Conservation (phyloP, 2,113 vertebrate species). For the Heterotis niloticus region DNA sequence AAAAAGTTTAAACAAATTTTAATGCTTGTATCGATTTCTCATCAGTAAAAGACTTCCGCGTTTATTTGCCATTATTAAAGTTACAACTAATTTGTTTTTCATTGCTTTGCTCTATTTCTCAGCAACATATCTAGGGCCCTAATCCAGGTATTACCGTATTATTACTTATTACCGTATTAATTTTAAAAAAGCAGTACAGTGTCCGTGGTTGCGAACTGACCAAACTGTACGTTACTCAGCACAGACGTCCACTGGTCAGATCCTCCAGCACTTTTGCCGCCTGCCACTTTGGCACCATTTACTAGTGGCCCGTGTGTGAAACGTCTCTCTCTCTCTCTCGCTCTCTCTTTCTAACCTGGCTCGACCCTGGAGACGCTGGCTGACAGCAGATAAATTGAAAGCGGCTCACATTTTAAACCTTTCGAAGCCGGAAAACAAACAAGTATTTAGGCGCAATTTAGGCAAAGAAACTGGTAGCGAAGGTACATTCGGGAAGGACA, state of each 20-base stretch:
- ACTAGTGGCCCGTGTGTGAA: slow-evolving; percentile 55
- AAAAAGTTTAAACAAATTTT: no score
- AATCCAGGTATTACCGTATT: no score
- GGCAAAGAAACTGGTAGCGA: slow-evolving; percentile 43
- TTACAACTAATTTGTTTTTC: background rate
- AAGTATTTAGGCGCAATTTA: slow-evolving; percentile 49
- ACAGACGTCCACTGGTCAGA: background rate
- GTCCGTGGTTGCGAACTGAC: background rate
- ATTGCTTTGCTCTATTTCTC: background rate
- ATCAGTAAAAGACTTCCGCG: no score
- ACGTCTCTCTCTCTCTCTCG: slow-evolving; percentile 59
- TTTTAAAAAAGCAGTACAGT: background rate
- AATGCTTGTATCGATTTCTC: no score
- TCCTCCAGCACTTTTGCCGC: slow-evolving; percentile 37
- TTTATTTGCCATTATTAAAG: no score
- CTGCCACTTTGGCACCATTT: slow-evolving; percentile 50
- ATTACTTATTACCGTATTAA: background rate
- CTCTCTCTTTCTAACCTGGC: slow-evolving; percentile 52
- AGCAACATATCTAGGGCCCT: no score
- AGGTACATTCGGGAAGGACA: slow-evolving; percentile 72
- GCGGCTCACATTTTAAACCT: slow-evolving; percentile 48
- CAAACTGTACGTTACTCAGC: slow-evolving; percentile 6
- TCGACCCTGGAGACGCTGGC: slow-evolving; percentile 58
- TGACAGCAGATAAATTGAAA: slow-evolving; percentile 58
- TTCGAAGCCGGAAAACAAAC: slow-evolving; percentile 38